Base-by-base conservation (phyloP, 92 coral and sea anemone species). In the Zoanthus solanderi region DNA sequence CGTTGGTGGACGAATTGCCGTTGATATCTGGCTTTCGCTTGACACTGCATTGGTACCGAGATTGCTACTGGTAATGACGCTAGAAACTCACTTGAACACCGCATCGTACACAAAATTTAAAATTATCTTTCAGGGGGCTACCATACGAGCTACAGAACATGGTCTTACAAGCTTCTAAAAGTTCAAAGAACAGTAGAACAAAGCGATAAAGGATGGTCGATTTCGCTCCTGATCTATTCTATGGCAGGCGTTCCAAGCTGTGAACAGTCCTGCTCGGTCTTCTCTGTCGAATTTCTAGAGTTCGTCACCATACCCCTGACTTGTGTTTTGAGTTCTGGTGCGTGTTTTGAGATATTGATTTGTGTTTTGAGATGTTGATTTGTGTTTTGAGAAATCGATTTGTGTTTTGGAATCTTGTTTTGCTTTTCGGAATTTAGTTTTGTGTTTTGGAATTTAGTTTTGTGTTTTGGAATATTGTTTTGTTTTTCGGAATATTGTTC, bases 241-340 rank as follows among this genome's bases (percentile, higher is more conserved):
- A 50, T 50, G 10, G 56, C 56, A 50, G 30, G 29, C 23, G 28
- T 18, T 23, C 23, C 17, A 16, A 61, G 69, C 69, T 29, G 30
- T 63, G 69, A 63, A 63, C 69, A 63, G 10, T 63, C 69, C 69
- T 63, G 69, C 69, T 63, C 69, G 28, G 69, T 17, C 69, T 63
- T 63, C 10, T 63, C 69, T 63, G 69, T 63, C 30, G 10, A 63
- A 5, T 63, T 8, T 63, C 69, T 63, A 18, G 69, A 63, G 69
- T 63, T 63, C 69, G 69, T 63, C 28, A 63, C 69, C 69, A 63
- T 63, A 30, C 69, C 69, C 31, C 69, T 63, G 69, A 63, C 69
- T 63, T 63, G 69, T 63, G 69, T 63, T 63, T 63, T 63, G 69
- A 63, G 68, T 61, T 61, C 68, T 61, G 68, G 68, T 61, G 68